A percentile compares a stretch with the other conserved stretches of the same genome.
These are phyloP conservation scores for Drosophila kikkawai DNA, from an alignment of 1,140 invertebrate species.

Conservation along the genomic window DNA sequence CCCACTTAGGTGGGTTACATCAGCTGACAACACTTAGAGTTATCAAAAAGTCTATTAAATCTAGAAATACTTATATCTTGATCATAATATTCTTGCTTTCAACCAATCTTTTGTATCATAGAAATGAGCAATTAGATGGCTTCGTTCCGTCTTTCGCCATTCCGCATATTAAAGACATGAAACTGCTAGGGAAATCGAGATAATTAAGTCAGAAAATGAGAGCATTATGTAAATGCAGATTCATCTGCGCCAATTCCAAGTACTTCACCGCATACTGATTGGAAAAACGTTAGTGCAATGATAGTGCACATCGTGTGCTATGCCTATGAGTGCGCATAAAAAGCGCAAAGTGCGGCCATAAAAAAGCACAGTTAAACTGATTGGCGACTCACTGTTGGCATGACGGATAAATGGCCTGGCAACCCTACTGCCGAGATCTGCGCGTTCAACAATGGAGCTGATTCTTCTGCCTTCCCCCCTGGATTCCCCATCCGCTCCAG, in stretches of 20 bases:
- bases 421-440: constrained; percentile 25
- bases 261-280: constrained; percentile 34
- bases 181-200: constrained; percentile 1
- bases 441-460: constrained; percentile 38
- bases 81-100: background rate
- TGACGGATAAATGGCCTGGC: constrained; percentile 28
- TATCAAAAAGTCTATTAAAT: background rate
- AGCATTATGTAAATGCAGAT: constrained; percentile 28
- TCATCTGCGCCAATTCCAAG: constrained; percentile 33
- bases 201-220: constrained; percentile 11
- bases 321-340: constrained; percentile 26
- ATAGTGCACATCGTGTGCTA: constrained; percentile 34
- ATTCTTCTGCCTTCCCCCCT: constrained; percentile 23
- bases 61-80: background rate
- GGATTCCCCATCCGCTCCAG: constrained; percentile 24
- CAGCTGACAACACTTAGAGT: too few species aligned
- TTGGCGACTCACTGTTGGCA: constrained; percentile 30
- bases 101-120: background rate
- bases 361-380: constrained; percentile 53
- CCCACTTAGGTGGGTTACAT: too few species aligned
- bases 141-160: background rate
- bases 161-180: background rate
- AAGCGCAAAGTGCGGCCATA: constrained; percentile 37
- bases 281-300: constrained; percentile 47
- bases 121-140: background rate